Conservation (phyloP, 2,888 invertebrate genomes). For the Pemphredon lugubris region DNA sequence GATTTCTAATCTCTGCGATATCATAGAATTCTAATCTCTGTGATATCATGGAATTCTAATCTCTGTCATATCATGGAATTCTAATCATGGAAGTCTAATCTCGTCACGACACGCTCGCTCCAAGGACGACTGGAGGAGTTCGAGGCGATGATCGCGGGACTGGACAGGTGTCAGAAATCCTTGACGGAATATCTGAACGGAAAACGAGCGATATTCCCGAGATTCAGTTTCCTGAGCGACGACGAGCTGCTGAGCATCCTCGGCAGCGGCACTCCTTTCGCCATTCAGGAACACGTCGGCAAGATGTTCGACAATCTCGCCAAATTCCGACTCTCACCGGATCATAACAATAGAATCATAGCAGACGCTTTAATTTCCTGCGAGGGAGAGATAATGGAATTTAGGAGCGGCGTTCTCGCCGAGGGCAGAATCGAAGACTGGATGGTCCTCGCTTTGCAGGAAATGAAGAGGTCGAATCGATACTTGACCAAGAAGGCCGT, state of each 20-base stretch:
- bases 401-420: conserved; percentile 86
- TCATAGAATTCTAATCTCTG: not conserved
- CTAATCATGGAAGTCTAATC: no score
- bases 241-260: conserved; percentile 94
- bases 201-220: conserved; percentile 92
- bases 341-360: conserved; percentile 85
- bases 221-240: conserved; percentile 97
- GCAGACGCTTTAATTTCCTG: conserved; percentile 93
- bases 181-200: conserved; percentile 94
- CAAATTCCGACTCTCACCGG: conserved; percentile 86
- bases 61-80: not conserved
- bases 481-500: conserved; percentile 93
- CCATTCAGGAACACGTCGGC: conserved; percentile 96
- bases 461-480: conserved; percentile 93
- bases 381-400: conserved; percentile 94
- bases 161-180: conserved; percentile 96
- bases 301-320: conserved; percentile 98
- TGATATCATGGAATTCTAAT: conserved; percentile 58
- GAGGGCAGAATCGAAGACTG: conserved; percentile 94
- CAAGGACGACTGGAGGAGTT: conserved; percentile 89
- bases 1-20: no score
- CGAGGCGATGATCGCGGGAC: conserved; percentile 86
- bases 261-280: conserved; percentile 91
- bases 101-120: no score
- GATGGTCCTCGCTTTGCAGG: conserved; percentile 92